These are phyloP conservation scores for Cataglyphis altisquamis DNA, from an alignment of 2,888 invertebrate genomes.

Conservation along the genomic window DNA sequence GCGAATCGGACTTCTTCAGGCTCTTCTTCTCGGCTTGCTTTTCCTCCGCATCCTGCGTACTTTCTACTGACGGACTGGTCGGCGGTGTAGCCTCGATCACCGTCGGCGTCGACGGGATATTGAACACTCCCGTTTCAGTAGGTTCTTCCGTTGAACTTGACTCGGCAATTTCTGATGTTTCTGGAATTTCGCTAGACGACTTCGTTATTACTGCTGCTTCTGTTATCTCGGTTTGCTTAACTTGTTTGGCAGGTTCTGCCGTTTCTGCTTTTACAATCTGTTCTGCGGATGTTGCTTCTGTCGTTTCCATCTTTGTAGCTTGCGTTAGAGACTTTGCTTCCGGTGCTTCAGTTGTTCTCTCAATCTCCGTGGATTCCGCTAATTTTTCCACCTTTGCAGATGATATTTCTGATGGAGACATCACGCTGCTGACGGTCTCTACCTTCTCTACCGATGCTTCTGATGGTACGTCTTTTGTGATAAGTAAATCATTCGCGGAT, in stretches of 20 bases:
- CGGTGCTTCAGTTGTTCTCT: background rate
- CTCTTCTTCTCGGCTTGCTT: constrained; percentile 64
- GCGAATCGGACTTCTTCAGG: constrained; percentile 69
- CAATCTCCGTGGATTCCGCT: background rate
- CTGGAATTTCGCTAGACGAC: background rate
- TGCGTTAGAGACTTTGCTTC: background rate
- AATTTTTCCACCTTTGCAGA: background rate
- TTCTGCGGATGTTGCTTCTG: background rate
- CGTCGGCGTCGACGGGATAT: constrained; percentile 79
- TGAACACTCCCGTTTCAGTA: constrained; percentile 78
- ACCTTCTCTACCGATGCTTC: background rate
- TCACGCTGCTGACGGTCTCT: background rate
- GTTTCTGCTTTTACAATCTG: constrained; percentile 21
- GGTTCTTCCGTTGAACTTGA: constrained; percentile 69
- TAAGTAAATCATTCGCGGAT: background rate
- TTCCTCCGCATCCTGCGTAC: constrained; percentile 54
- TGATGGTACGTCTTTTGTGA: background rate
- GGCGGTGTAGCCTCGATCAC: constrained; percentile 81
- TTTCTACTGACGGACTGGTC: constrained; percentile 76
- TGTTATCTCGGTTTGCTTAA: background rate
- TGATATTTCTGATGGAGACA: background rate
- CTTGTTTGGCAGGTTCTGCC: background rate
- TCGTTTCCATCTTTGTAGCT: constrained; percentile 3
- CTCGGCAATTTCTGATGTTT: background rate
- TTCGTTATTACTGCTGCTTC: background rate